phyloP scores from a whole-genome alignment of 2,888 invertebrate genomes.

The Cheilosia impressa region DNA sequence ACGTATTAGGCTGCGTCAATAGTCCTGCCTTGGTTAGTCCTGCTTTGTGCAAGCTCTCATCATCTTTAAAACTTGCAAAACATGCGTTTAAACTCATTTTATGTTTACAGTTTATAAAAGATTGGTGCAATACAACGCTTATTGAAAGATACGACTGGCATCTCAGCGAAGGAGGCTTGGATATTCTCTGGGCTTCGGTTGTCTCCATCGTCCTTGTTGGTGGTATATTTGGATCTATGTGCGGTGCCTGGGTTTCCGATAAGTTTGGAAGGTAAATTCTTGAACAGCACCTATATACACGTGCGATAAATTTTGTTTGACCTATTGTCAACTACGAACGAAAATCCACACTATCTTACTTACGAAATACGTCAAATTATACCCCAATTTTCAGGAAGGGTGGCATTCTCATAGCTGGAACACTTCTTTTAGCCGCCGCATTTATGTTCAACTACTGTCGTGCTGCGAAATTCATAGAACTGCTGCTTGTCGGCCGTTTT shows the following conservation, averaged over 20 bases:
- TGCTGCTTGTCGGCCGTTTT: conserved; percentile 90
- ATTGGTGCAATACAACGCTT: conserved; percentile 89
- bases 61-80: not conserved
- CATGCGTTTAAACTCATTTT: no score
- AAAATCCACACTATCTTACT: no score
- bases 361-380: no score
- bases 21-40: conserved; percentile 88
- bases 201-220: conserved; percentile 95
- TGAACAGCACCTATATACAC: no score
- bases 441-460: conserved; percentile 88
- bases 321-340: no score
- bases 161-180: conserved; percentile 84
- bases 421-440: conserved; percentile 88
- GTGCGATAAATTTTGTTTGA: no score
- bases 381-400: conserved; percentile 82
- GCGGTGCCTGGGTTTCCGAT: conserved; percentile 90
- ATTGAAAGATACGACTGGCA: conserved; percentile 85
- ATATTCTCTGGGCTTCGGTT: conserved; percentile 91
- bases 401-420: conserved; percentile 88
- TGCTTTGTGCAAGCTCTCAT: not conserved
- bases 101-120: conserved; percentile 85
- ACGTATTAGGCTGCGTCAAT: conserved; percentile 93
- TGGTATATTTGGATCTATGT: conserved; percentile 92
- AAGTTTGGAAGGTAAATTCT: conserved; percentile 86
- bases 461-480: conserved; percentile 88